Conservation (phyloP, 2,888 invertebrate genomes). For the Ophonus ardosiacus region DNA sequence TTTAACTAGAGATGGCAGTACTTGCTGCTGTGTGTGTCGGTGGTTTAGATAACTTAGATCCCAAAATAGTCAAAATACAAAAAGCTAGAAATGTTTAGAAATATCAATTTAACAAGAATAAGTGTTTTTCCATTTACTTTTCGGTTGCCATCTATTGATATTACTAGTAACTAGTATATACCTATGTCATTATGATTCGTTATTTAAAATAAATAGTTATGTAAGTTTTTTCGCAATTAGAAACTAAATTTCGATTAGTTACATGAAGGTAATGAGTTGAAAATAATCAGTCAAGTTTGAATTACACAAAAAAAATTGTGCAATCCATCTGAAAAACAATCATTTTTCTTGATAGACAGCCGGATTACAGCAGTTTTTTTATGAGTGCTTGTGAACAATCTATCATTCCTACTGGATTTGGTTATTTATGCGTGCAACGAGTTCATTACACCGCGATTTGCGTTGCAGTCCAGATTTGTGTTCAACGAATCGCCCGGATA, state of each 20-base stretch:
- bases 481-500: background rate
- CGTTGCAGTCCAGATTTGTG: conserved; percentile 12
- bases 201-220: no score
- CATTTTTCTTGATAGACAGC: conserved; percentile 51
- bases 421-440: conserved; percentile 43
- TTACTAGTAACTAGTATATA: no score
- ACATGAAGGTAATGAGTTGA: background rate
- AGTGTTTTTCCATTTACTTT: no score
- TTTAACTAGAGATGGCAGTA: no score
- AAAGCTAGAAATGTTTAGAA: no score
- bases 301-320: conserved; percentile 19
- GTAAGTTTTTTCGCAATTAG: background rate
- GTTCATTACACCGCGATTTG: conserved; percentile 21
- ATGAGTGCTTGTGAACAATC: conserved; percentile 6
- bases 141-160: no score
- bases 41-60: no score
- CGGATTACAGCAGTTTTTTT: conserved; percentile 31
- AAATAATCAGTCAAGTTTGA: conserved; percentile 6
- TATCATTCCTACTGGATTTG: conserved; percentile 39
- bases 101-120: no score
- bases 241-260: background rate
- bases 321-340: conserved; percentile 39
- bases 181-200: no score
- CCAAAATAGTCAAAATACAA: no score
- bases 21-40: no score